A percentile compares a stretch with the other conserved stretches of the same genome.
phyloP scores from a whole-genome alignment of 2,113 vertebrate genomes.

The Rhipidura dahli region DNA sequence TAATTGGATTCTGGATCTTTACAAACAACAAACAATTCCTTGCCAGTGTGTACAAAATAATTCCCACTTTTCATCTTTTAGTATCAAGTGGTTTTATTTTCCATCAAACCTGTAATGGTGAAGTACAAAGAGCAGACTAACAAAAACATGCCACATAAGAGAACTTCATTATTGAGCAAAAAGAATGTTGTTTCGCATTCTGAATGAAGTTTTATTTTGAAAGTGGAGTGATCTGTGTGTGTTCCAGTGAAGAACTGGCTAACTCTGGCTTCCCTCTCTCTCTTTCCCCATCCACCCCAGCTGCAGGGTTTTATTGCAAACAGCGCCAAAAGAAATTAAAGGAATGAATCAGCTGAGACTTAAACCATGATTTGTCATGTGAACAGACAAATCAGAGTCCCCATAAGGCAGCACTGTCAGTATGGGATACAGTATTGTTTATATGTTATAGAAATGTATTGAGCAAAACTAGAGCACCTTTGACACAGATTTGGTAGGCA shows the following conservation, averaged over 20 bases:
- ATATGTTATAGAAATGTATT: rapidly evolving
- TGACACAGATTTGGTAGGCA: not conserved
- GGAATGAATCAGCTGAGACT: not conserved
- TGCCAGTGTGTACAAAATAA: not conserved
- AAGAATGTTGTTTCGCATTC: not conserved
- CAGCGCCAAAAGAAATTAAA: not conserved
- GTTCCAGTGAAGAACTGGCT: not conserved
- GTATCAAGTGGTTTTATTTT: not conserved
- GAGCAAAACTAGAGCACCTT: not conserved
- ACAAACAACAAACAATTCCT: not conserved
- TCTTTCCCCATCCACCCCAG: not conserved
- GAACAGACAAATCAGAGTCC: not conserved
- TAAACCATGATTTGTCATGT: not conserved
- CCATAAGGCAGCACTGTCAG: not conserved
- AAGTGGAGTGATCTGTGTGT: not conserved
- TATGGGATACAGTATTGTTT: not conserved
- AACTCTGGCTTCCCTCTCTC: not conserved
- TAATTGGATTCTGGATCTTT: not conserved
- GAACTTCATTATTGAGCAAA: not conserved
- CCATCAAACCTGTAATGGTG: not conserved
- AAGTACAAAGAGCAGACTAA: not conserved
- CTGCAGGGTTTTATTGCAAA: not conserved
- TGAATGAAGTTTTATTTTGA: not conserved
- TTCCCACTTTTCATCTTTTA: not conserved
- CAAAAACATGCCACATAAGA: not conserved